Evolutionary conservation across 2,888 invertebrate genomes (phyloP).

Genomic region (Sclerodermus sp.): DNA sequence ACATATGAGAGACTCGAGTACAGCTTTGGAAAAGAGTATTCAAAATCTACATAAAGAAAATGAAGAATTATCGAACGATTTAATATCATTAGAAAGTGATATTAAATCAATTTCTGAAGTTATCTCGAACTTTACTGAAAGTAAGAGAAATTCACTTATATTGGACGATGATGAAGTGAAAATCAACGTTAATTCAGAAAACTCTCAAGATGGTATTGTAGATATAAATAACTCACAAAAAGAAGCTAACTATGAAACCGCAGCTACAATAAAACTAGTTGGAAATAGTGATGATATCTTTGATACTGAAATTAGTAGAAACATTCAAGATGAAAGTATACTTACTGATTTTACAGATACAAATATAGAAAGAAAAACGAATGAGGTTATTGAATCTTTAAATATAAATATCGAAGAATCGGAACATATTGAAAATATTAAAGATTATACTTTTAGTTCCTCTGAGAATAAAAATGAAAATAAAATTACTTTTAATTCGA

Average conservation of each 20-base stretch:
- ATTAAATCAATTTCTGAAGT: slow-evolving; percentile 39
- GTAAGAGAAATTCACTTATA: slow-evolving; percentile 16
- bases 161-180: slow-evolving; percentile 3
- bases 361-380: too few species aligned
- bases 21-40: slow-evolving; percentile 32
- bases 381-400: too few species aligned
- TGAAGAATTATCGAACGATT: slow-evolving; percentile 32
- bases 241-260: too few species aligned
- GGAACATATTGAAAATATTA: too few species aligned
- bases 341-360: background rate
- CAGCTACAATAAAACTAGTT: background rate
- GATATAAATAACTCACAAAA: too few species aligned
- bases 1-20: slow-evolving; percentile 29
- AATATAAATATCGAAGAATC: too few species aligned
- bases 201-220: too few species aligned
- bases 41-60: slow-evolving; percentile 31
- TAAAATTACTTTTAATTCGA: too few species aligned
- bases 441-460: too few species aligned
- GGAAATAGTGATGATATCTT: slow-evolving; percentile 9
- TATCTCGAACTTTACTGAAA: slow-evolving; percentile 30
- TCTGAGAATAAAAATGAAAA: too few species aligned
- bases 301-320: slow-evolving; percentile 4
- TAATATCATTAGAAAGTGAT: slow-evolving; percentile 31
- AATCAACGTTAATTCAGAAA: background rate
- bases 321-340: background rate